These are phyloP conservation scores for Maconellicoccus hirsutus DNA, from an alignment of 1,140 invertebrate species.

Conservation along the genomic window DNA sequence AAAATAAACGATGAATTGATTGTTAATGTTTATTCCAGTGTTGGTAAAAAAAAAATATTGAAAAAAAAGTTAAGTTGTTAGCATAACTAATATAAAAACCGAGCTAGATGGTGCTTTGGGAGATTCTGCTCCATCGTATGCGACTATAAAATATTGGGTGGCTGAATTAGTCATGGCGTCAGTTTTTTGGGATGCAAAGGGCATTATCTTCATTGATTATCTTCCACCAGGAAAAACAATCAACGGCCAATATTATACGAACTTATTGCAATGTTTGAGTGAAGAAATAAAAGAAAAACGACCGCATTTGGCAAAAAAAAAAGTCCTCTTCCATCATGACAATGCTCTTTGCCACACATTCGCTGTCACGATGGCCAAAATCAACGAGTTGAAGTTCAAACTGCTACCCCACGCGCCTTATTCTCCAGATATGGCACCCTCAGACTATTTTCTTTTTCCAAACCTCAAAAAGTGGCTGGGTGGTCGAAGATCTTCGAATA, in stretches of 20 bases:
- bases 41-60: too few species aligned
- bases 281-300: conserved; percentile 30
- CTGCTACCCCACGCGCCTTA: conserved; percentile 27
- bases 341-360: conserved; percentile 34
- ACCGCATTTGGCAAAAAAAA: conserved; percentile 32
- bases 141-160: too few species aligned
- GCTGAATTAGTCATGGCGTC: too few species aligned
- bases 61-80: too few species aligned
- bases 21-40: too few species aligned
- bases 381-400: conserved; percentile 21
- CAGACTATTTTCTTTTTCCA: conserved; percentile 29
- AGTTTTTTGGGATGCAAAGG: too few species aligned
- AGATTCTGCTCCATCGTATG: too few species aligned
- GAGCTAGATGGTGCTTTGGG: too few species aligned
- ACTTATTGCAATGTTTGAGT: conserved; percentile 28
- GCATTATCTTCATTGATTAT: too few species aligned
- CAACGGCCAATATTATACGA: conserved; percentile 30
- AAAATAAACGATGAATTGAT: too few species aligned
- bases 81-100: too few species aligned
- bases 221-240: too few species aligned
- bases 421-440: conserved; percentile 32
- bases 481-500: not conserved
- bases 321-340: conserved; percentile 35
- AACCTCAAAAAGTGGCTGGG: conserved; percentile 23
- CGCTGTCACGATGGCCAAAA: not conserved